These are phyloP conservation scores for Cydia strobilella DNA, from an alignment of 1,140 invertebrate species.

Conservation along the genomic window DNA sequence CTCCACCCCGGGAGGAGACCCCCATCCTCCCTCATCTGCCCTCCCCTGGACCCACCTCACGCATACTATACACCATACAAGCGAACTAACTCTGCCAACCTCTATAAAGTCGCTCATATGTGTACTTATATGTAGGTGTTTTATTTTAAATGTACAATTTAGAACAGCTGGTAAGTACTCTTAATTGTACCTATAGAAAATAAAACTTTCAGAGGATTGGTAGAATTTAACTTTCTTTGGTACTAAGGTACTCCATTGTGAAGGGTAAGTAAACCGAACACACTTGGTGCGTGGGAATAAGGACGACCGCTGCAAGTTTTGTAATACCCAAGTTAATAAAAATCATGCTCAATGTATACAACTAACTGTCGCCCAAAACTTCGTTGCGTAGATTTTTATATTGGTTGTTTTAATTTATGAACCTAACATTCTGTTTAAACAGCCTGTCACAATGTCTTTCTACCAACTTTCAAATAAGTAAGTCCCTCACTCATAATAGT, in stretches of 20 bases:
- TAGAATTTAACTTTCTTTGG: not conserved
- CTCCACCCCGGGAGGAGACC: constrained; percentile 49
- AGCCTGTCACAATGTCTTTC: no score
- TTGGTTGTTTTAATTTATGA: no score
- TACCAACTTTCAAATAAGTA: no score
- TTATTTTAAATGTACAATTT: constrained; percentile 78
- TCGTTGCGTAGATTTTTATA: not conserved
- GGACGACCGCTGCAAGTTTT: not conserved
- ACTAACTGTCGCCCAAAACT: not conserved
- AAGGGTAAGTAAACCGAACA: constrained; percentile 37
- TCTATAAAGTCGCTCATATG: constrained; percentile 71
- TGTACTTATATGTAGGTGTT: constrained; percentile 66
- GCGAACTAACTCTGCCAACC: constrained; percentile 72
- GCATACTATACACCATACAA: constrained; percentile 74
- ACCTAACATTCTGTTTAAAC: no score
- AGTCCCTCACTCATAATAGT: no score
- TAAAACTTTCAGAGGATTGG: not conserved
- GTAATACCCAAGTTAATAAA: no score
- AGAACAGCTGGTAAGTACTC: constrained; percentile 36
- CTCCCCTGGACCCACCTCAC: constrained; percentile 59
- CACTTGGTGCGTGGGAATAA: constrained; percentile 44
- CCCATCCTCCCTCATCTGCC: constrained; percentile 42
- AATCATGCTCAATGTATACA: not conserved
- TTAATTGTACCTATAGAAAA: not conserved
- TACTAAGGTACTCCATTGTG: not conserved